Evolutionary conservation across 2,888 invertebrate species (phyloP), one percentile per base, ranked within the genome.

Genomic region (Cotesia congregata): DNA sequence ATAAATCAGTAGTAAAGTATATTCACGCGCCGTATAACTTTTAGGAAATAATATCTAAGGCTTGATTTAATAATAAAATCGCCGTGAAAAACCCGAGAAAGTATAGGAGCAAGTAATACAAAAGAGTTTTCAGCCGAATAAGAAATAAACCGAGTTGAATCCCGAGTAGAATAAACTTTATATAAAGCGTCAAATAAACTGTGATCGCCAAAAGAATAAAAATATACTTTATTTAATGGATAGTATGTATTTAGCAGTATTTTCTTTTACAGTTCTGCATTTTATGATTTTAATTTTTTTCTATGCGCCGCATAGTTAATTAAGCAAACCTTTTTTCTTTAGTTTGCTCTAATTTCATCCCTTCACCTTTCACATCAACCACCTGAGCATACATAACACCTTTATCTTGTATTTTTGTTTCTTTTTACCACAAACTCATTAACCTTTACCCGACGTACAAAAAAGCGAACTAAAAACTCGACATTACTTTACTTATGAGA

Each of bases 131-230:
- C 67, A 61, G 74, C 40, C 1, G 20, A 59, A 67, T 67, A 60
- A 81, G 81, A 84, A 85, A 83, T 83, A 85, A 41, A 17, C 41
- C 80, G 79, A 77, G 72, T 75, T 72, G 83, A 83, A 83, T 85
- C 84, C 83, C 76, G 77, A 77, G 81, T 77, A 80, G 78, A 83
- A 86, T 84, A 81, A 84, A 85, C 83, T 83, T 80, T 82, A 80
- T 85, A 86, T 85, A 86, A 85, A 83, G 83, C 83, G 81, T 81
- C 82, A 82, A 85, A 85, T 83, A 86, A 86, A 86, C 85, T 83
- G 81, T 77, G 82, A 77, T 82, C 85, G 80, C 85, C 84, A 85
- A 83, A 50, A 50, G 6, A 12, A 50, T 85, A 84, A 80, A 84
- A 82, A 85, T 30, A 30, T 30, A 84, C 80, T 86, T 84, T 85